Conservation (phyloP, 2,113 vertebrate genomes). For the Phodopus roborovskii region DNA sequence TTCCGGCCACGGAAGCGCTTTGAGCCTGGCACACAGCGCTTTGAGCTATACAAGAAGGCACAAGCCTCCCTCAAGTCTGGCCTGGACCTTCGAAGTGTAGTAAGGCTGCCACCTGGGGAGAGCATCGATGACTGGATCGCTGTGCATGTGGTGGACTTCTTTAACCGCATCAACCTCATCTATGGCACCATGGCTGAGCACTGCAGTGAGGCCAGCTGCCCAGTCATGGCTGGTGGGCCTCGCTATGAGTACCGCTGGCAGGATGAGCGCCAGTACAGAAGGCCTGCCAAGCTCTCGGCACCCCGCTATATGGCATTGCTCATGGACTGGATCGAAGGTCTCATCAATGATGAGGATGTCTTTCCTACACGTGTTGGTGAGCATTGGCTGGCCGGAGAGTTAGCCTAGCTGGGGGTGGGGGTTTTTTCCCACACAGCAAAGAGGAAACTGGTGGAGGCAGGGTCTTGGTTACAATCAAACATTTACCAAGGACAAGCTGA, state of each 20-base stretch:
- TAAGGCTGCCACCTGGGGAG: constrained; percentile 94
- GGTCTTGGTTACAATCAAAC: not conserved
- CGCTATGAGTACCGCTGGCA: constrained; percentile 98
- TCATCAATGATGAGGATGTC: constrained; percentile 97
- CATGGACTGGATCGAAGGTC: constrained; percentile 98
- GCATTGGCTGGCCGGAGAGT: constrained; percentile 65
- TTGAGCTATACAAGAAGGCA: constrained; percentile 97
- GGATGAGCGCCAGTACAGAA: constrained; percentile 94
- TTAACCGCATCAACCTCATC: constrained; percentile 98
- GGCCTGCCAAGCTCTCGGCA: constrained; percentile 95
- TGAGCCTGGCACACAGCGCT: constrained; percentile 96
- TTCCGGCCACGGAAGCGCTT: constrained; percentile 96
- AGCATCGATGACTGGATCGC: constrained; percentile 97
- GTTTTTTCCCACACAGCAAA: not conserved
- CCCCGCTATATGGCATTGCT: constrained; percentile 96
- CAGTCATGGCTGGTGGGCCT: constrained; percentile 96
- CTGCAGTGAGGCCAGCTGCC: constrained; percentile 94
- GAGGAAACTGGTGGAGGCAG: constrained; percentile 4
- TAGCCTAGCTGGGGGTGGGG: not conserved
- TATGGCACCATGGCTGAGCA: constrained; percentile 98
- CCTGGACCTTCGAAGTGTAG: constrained; percentile 95
- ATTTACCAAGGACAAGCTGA: not conserved
- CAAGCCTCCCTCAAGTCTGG: constrained; percentile 97
- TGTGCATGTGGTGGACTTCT: constrained; percentile 98
- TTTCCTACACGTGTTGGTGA: constrained; percentile 98